phyloP scores from a whole-genome alignment of 53 echinoderm and acorn worm genomes.

The Echinarachnius parma region DNA sequence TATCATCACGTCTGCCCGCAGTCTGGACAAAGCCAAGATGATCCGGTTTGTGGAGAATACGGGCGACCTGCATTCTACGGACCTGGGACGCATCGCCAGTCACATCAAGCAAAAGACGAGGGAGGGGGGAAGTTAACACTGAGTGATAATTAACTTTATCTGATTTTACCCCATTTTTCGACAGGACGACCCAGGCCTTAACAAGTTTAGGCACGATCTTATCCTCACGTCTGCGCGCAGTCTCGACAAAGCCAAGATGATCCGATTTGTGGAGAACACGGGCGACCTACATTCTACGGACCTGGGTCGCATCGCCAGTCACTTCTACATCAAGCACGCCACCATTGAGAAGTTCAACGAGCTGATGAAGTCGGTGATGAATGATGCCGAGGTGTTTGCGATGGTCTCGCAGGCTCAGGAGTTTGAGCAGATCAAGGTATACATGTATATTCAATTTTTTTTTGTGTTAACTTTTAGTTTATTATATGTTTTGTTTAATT shows the following conservation, averaged over 20 bases:
- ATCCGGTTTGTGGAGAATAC: slow-evolving; percentile 85
- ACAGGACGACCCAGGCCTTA: slow-evolving; percentile 78
- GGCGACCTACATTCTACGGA: slow-evolving; percentile 90
- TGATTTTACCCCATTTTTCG: not conserved
- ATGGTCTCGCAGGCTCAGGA: slow-evolving; percentile 93
- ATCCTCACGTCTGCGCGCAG: slow-evolving; percentile 65
- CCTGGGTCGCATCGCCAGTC: slow-evolving; percentile 84
- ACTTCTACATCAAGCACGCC: slow-evolving; percentile 92
- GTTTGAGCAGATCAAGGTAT: slow-evolving; percentile 92
- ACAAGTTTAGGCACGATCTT: slow-evolving; percentile 72
- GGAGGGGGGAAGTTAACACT: too few relatives aligned
- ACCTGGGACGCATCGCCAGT: slow-evolving; percentile 87
- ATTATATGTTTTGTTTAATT: too few relatives aligned
- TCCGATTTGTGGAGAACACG: slow-evolving; percentile 81
- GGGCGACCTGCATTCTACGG: slow-evolving; percentile 87
- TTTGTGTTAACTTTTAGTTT: too few relatives aligned
- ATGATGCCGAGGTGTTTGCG: slow-evolving; percentile 77
- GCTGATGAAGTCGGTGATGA: slow-evolving; percentile 70
- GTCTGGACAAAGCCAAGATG: slow-evolving; percentile 91
- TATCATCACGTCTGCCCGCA: slow-evolving; percentile 65
- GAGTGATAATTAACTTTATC: not conserved
- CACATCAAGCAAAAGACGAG: too few relatives aligned
- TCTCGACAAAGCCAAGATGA: slow-evolving; percentile 92
- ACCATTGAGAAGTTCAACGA: slow-evolving; percentile 94
- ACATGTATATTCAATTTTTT: too few relatives aligned